phyloP scores from a whole-genome alignment of 1,140 invertebrate genomes.

The Cepaea nemoralis region DNA sequence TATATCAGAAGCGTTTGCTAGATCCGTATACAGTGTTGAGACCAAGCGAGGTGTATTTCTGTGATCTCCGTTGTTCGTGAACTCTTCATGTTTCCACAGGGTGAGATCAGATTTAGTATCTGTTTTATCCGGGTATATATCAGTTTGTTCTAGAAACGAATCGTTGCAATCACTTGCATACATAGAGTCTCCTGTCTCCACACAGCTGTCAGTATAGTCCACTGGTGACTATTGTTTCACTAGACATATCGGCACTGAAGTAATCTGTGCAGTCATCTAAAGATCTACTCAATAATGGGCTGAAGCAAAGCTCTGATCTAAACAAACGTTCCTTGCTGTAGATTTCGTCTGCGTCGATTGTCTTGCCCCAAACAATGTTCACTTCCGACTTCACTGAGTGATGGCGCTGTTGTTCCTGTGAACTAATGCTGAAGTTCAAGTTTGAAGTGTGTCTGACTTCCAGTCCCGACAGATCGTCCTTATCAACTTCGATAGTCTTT shows the following conservation, averaged over 20 bases:
- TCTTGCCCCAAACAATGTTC: conserved; percentile 39
- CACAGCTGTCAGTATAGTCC: not conserved
- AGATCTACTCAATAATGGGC: not conserved
- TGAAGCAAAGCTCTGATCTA: not conserved
- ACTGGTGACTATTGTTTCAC: conserved; percentile 2
- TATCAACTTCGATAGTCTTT: conserved; percentile 20
- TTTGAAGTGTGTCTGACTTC: not conserved
- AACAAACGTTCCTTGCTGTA: not conserved
- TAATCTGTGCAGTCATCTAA: conserved; percentile 18
- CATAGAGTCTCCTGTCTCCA: conserved; percentile 22
- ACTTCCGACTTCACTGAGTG: not conserved
- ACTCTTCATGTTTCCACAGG: not conserved
- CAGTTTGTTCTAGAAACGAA: not conserved
- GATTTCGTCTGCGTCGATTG: conserved; percentile 13
- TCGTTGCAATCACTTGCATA: conserved; percentile 20
- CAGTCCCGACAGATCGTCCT: conserved; percentile 13
- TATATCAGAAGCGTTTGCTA: not conserved
- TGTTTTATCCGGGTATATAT: not conserved
- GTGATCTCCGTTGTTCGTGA: not conserved
- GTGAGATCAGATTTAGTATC: not conserved
- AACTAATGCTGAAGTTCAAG: not conserved
- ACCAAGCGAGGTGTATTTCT: not conserved
- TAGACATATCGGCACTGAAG: conserved; percentile 29
- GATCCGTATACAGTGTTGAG: not conserved
- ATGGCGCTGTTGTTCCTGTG: not conserved